These are phyloP conservation scores for Watsonalla binaria DNA, from an alignment of 2,888 invertebrate genomes.

Conservation along the genomic window DNA sequence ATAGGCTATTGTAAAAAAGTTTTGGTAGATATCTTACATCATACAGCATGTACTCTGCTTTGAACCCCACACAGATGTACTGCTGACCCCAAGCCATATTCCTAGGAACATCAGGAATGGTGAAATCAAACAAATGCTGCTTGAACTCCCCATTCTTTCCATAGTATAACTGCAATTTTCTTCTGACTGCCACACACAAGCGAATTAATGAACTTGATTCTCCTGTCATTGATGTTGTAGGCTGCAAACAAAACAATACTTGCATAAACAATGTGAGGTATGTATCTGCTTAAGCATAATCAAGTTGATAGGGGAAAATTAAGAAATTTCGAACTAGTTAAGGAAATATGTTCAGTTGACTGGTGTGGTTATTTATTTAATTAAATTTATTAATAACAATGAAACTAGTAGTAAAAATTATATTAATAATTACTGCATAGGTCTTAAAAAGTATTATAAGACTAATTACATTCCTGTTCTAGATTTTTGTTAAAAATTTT, in stretches of 20 bases:
- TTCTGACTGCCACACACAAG: slow-evolving; percentile 91
- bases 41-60: slow-evolving; percentile 87
- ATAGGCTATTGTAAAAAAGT: neutral
- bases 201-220: slow-evolving; percentile 87
- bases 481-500: too few relatives aligned
- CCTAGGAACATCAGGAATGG: slow-evolving; percentile 88
- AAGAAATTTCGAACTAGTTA: too few relatives aligned
- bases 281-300: neutral
- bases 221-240: slow-evolving; percentile 79
- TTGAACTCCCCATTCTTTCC: slow-evolving; percentile 92
- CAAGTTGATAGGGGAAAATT: too few relatives aligned
- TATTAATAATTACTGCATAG: too few relatives aligned
- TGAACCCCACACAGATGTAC: slow-evolving; percentile 92
- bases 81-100: slow-evolving; percentile 90
- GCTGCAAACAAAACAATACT: slow-evolving; percentile 34
- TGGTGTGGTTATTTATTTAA: too few relatives aligned
- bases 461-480: neutral
- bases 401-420: too few relatives aligned
- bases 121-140: slow-evolving; percentile 84
- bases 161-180: slow-evolving; percentile 91
- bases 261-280: too few relatives aligned
- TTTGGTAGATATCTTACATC: slow-evolving; percentile 75
- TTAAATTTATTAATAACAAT: too few relatives aligned
- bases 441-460: too few relatives aligned
- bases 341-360: too few relatives aligned